Percentiles rank a stretch among this genome's conserved stretches.
These are phyloP conservation scores for Euspilapteryx auroguttella DNA, from an alignment of 2,888 invertebrate species.

Conservation along the genomic window DNA sequence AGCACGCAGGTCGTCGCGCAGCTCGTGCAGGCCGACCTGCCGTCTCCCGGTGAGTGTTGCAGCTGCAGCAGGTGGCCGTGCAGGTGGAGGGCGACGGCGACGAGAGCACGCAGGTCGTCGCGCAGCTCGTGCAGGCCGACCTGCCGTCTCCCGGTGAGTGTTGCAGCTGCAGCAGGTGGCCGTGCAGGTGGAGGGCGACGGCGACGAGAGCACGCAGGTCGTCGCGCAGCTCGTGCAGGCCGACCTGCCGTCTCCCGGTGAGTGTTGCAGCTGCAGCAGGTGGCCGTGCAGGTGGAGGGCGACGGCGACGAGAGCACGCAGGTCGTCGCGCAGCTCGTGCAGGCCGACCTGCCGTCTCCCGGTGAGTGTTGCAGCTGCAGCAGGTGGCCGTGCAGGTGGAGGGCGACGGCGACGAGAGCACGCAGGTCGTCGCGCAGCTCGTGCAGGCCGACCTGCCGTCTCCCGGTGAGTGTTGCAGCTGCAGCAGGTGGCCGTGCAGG, in stretches of 20 bases:
- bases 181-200: not conserved
- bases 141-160: too few relatives aligned
- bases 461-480: too few relatives aligned
- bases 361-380: too few relatives aligned
- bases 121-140: not conserved
- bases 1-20: too few relatives aligned
- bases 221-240: not conserved
- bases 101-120: not conserved
- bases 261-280: conserved; percentile 56
- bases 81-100: not conserved
- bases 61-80: not conserved
- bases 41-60: too few relatives aligned
- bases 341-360: conserved; percentile 82
- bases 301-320: conserved; percentile 69
- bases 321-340: conserved; percentile 84
- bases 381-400: too few relatives aligned
- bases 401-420: too few relatives aligned
- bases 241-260: not conserved
- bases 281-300: conserved; percentile 56
- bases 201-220: not conserved
- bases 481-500: too few relatives aligned
- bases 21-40: too few relatives aligned
- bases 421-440: conserved; percentile 84
- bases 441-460: conserved; percentile 82
- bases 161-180: too few relatives aligned